These are phyloP conservation scores for Xenops minutus DNA, from an alignment of 2,797 vertebrate genomes.

Conservation along the genomic window DNA sequence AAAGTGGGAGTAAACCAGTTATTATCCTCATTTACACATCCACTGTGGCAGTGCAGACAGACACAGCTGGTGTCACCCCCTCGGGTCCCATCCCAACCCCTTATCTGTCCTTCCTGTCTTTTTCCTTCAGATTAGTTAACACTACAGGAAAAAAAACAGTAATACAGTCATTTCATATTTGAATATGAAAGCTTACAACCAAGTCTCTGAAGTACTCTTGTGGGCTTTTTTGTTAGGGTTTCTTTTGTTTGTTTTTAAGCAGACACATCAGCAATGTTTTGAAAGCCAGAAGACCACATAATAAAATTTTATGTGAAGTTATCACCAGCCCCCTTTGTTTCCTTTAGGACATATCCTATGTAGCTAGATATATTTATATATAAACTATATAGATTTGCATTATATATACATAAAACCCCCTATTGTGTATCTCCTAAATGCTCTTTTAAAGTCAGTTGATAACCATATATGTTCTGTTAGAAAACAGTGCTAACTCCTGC, in stretches of 20 bases:
- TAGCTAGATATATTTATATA: not conserved
- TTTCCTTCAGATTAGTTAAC: not conserved
- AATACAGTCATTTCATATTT: not conserved
- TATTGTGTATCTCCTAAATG: not conserved
- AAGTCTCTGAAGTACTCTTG: not conserved
- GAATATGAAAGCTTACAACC: not conserved
- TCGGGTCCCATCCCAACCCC: accelerated
- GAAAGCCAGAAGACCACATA: not conserved
- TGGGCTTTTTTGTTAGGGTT: not conserved
- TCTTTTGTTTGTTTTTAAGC: not conserved
- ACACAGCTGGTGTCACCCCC: not conserved
- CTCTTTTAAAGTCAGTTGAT: not conserved
- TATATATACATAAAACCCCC: not conserved
- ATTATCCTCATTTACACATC: not conserved
- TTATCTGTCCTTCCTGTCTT: not conserved
- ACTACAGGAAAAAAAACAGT: not conserved
- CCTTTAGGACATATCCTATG: not conserved
- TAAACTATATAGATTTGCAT: not conserved
- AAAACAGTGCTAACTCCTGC: not conserved
- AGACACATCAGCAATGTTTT: not conserved
- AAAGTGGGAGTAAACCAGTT: not conserved
- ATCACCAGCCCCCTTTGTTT: not conserved
- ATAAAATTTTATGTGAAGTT: not conserved
- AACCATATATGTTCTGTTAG: not conserved
- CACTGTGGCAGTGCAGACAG: not conserved